Percentiles rank a stretch among this genome's conserved stretches.
Evolutionary conservation across 2,888 invertebrate genomes (phyloP).

Genomic region (Dorcus hopei): DNA sequence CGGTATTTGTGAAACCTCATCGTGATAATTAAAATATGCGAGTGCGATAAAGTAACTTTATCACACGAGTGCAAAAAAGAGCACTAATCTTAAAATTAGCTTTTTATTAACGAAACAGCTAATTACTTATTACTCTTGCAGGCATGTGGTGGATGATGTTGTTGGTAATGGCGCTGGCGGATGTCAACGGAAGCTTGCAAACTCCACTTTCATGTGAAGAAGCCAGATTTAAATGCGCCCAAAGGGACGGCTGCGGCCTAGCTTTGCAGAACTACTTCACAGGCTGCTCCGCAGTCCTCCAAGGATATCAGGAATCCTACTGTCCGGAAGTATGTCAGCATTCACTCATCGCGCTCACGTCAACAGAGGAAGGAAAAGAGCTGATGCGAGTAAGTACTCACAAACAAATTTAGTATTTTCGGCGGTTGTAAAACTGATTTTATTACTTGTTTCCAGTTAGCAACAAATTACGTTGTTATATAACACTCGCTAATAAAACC

Average conservation of each 20-base stretch:
- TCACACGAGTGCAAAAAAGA: too few species aligned
- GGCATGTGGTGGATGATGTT: constrained; percentile 49
- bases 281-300: constrained; percentile 67
- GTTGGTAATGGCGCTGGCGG: constrained; percentile 42
- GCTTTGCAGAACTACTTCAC: constrained; percentile 75
- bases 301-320: constrained; percentile 49
- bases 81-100: too few species aligned
- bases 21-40: too few species aligned
- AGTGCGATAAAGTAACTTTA: too few species aligned
- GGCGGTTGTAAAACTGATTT: too few species aligned
- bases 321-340: constrained; percentile 74
- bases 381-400: constrained; percentile 67
- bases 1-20: too few species aligned
- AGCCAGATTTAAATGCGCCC: constrained; percentile 71
- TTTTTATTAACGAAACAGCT: neutral
- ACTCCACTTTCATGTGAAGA: constrained; percentile 56
- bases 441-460: too few species aligned
- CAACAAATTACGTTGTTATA: too few species aligned
- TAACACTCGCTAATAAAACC: too few species aligned
- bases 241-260: constrained; percentile 71
- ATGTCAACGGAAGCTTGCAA: constrained; percentile 19
- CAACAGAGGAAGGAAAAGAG: constrained; percentile 74
- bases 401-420: too few species aligned
- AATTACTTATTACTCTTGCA: constrained; percentile 19
- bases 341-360: constrained; percentile 74